Base-by-base conservation (phyloP, 2,797 vertebrate species). In the Lemur catta region DNA sequence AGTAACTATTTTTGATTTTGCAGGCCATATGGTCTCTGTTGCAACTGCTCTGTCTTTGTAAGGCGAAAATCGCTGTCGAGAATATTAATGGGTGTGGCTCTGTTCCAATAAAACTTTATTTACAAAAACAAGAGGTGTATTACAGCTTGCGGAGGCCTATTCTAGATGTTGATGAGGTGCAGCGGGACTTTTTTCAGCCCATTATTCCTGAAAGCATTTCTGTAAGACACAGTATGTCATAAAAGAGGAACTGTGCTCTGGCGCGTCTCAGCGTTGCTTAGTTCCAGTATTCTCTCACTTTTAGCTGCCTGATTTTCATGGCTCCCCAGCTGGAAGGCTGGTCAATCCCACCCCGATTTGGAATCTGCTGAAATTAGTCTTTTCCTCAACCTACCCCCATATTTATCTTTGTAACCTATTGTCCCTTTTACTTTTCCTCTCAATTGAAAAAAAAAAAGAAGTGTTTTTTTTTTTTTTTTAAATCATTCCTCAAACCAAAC, bases 61-160 rank as follows among this genome's bases (percentile, higher is more conserved):
- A 65, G 61, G 69, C 59, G 12, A 63, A 96, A 84, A 33, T 28
- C 35, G 13, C 20, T 80, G 10, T 7, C 30, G 76, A 72, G n/a
- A 59, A 35, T 67, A 80, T 71, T 63, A 84, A 61, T 22, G 33
- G 17, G 28, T 35, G 6, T 95, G 81, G 33, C 20, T 71, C 35
- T 48, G 28, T 72, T 84, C 41, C 95, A 96, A 38, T 59, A 86
- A 89, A 96, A 94, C 63, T 91, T 96, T 84, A 84, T 93, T 84
- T 84, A 75, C 17, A 79, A 80, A 86, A 90, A 72, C 22, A 63
- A 43, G 48, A 76, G 55, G 14, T 0, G 1, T 11, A 7, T 7
- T 65, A 13, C 4, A n/a, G 55, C 79, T 93, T 84, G 24, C 52
- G 65, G 33, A 84, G 14, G 28, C 7, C 12, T 50, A 13, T 61